Conservation (phyloP, 2,888 invertebrate species). For the Apamea crenata region DNA sequence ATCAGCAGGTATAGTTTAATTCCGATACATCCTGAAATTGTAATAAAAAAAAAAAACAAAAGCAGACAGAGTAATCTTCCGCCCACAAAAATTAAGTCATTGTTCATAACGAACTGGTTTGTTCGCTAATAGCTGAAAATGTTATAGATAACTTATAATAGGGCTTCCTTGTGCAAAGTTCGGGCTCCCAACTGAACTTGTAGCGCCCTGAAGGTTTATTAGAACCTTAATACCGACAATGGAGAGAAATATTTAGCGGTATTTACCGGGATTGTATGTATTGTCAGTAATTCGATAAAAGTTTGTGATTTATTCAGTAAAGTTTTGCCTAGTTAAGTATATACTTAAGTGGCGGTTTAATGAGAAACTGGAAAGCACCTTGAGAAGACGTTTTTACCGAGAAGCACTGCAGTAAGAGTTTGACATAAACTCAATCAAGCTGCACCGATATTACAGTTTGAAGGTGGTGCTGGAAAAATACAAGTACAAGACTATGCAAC, state of each 20-base stretch:
- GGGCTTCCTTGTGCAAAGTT: slow-evolving; percentile 46
- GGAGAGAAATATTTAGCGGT: not conserved
- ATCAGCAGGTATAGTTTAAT: not conserved
- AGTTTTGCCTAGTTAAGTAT: not conserved
- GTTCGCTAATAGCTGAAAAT: slow-evolving; percentile 56
- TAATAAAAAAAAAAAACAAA: not conserved
- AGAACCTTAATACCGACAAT: slow-evolving; percentile 27
- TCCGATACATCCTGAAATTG: not conserved
- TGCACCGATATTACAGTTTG: too few species aligned
- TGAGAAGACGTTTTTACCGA: too few species aligned
- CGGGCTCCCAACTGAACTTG: slow-evolving; percentile 28
- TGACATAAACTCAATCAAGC: too few species aligned
- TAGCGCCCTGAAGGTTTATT: slow-evolving; percentile 30
- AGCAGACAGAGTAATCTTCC: not conserved
- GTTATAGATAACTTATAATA: slow-evolving; percentile 63
- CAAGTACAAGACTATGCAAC: not conserved
- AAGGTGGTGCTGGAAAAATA: not conserved
- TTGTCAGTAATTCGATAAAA: not conserved
- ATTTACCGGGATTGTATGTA: not conserved
- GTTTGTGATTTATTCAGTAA: slow-evolving; percentile 1
- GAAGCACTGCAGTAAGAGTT: not conserved
- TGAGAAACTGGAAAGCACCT: not conserved
- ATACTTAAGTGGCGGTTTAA: too few species aligned
- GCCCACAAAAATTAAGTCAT: slow-evolving; percentile 27
- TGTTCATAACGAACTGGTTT: slow-evolving; percentile 49